Conservation (phyloP, 2,888 invertebrate species). For the Adelphocoris suturalis region DNA sequence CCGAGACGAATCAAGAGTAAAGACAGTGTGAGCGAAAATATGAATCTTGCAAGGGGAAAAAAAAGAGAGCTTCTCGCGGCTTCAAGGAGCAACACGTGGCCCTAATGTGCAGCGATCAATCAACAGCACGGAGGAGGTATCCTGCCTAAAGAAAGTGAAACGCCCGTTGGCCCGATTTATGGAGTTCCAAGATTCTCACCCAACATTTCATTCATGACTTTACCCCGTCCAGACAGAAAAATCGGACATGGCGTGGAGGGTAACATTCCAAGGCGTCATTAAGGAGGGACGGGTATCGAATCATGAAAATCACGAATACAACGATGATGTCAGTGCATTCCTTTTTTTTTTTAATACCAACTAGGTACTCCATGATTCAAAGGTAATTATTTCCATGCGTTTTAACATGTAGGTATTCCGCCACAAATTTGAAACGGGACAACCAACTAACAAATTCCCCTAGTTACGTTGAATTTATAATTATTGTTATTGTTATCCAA, state of each 20-base stretch:
- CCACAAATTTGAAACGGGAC: too few relatives aligned
- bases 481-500: too few relatives aligned
- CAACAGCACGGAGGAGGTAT: not conserved
- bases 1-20: not conserved
- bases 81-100: constrained; percentile 29
- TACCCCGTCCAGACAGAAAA: not conserved
- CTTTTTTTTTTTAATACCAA: not conserved
- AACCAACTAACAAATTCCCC: too few relatives aligned
- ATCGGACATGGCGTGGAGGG: not conserved
- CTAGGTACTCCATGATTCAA: too few relatives aligned
- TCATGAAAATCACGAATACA: too few relatives aligned
- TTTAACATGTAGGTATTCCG: too few relatives aligned
- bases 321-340: not conserved
- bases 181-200: not conserved
- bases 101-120: constrained; percentile 50
- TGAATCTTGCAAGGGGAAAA: constrained; percentile 13
- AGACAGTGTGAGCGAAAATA: constrained; percentile 3
- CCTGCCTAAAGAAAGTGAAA: not conserved
- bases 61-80: not conserved
- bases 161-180: not conserved
- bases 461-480: too few relatives aligned
- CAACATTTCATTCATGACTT: not conserved
- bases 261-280: constrained; percentile 20
- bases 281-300: too few relatives aligned
- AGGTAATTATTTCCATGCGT: too few relatives aligned